These are phyloP conservation scores for Hypselothyrea guttata DNA, from an alignment of 2,888 invertebrate species.

Conservation along the genomic window DNA sequence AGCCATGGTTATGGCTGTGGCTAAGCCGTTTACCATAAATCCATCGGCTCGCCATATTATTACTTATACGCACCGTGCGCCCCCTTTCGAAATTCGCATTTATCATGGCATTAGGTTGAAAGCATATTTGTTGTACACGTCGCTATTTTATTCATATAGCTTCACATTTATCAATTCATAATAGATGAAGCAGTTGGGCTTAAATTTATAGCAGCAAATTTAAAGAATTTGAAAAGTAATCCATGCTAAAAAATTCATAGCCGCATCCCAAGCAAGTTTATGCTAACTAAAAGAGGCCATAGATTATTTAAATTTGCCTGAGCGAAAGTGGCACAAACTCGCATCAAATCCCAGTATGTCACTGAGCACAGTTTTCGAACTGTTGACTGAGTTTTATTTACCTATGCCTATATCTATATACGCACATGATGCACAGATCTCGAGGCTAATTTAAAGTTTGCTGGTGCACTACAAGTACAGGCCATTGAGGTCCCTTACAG, in stretches of 20 bases:
- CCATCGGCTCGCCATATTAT: slow-evolving; percentile 59
- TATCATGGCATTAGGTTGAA: slow-evolving; percentile 60
- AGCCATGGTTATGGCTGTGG: slow-evolving; percentile 11
- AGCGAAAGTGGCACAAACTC: background rate
- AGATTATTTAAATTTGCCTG: too few species aligned
- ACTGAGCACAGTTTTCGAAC: background rate
- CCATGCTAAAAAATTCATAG: too few species aligned
- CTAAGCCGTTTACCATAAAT: slow-evolving; percentile 59
- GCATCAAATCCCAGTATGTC: background rate
- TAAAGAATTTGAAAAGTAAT: too few species aligned
- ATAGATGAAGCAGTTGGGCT: slow-evolving; percentile 1
- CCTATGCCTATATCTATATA: background rate
- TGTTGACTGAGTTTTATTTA: background rate
- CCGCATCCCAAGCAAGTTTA: too few species aligned
- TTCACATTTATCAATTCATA: slow-evolving; percentile 45
- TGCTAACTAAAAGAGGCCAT: too few species aligned
- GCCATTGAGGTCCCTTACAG: slow-evolving; percentile 3
- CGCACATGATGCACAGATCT: slow-evolving; percentile 15
- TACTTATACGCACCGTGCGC: slow-evolving; percentile 67
- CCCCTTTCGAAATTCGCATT: slow-evolving; percentile 46
- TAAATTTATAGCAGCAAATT: background rate
- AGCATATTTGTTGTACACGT: slow-evolving; percentile 30
- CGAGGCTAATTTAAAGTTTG: slow-evolving; percentile 55
- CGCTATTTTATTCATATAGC: slow-evolving; percentile 37
- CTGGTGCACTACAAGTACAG: slow-evolving; percentile 10